Evolutionary conservation across 2,113 vertebrate species (phyloP).

Genomic region (Oceanites oceanicus): DNA sequence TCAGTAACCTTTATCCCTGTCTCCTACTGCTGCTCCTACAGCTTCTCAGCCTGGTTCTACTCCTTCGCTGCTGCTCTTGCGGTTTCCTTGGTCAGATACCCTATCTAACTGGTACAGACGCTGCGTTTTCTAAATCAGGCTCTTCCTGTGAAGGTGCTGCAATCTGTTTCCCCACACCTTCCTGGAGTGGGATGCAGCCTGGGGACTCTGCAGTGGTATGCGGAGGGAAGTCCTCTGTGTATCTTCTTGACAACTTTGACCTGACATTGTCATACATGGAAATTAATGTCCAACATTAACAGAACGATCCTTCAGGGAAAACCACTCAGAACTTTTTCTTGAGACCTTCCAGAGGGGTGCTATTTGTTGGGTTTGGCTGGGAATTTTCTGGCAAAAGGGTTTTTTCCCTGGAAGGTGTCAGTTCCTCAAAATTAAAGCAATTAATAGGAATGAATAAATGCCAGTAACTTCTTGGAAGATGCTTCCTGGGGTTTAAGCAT

Average conservation of each 20-base stretch:
- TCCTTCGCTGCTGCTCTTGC: not conserved
- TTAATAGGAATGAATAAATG: not conserved
- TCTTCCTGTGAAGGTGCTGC: not conserved
- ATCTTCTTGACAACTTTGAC: not conserved
- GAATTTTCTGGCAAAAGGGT: not conserved
- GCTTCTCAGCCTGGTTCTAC: constrained; percentile 2
- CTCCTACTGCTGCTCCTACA: constrained; percentile 26
- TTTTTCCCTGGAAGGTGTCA: not conserved
- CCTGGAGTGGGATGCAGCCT: not conserved
- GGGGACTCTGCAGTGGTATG: fast-evolving
- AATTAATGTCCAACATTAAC: not conserved
- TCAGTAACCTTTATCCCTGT: constrained; percentile 47
- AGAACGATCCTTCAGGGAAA: not conserved
- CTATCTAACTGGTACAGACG: not conserved
- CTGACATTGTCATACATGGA: not conserved
- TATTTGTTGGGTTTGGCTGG: not conserved
- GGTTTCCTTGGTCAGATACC: not conserved
- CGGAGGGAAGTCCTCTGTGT: not conserved
- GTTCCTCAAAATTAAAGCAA: not conserved
- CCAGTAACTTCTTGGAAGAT: not conserved
- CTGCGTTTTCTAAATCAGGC: not conserved
- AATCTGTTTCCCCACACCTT: not conserved
- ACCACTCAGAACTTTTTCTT: not conserved
- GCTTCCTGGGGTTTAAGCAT: not conserved
- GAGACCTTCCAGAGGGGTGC: not conserved